Evolutionary conservation across 2,113 vertebrate species (phyloP).

Genomic region (Erinaceus europaeus): DNA sequence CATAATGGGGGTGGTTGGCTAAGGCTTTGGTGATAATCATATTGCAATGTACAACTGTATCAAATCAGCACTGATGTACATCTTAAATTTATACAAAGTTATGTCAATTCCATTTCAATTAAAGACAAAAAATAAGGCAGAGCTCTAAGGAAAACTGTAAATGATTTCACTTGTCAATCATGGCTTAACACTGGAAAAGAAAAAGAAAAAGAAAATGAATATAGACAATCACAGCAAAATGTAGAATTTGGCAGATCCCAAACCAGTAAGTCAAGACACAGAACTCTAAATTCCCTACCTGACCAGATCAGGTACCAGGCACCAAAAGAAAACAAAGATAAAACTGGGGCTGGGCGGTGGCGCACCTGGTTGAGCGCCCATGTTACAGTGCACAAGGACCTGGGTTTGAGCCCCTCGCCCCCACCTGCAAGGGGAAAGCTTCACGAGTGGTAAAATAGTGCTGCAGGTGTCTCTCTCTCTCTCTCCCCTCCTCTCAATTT

Average conservation of each 20-base stretch:
- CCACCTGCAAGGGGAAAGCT: no score
- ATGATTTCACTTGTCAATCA: neutral
- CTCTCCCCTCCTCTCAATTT: no score
- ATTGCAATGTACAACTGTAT: neutral
- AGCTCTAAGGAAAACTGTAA: neutral
- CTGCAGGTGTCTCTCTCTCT: no score
- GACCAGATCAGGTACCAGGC: neutral
- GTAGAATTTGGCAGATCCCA: neutral
- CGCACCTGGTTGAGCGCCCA: no score
- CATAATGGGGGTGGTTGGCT: neutral
- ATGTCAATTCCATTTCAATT: neutral
- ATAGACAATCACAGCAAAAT: neutral
- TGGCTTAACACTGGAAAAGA: neutral
- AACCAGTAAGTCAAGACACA: neutral
- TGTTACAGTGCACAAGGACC: no score
- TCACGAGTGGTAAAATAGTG: no score
- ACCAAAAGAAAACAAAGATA: no score
- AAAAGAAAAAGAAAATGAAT: slow-evolving; percentile 9
- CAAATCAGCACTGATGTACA: neutral
- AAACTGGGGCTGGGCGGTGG: no score
- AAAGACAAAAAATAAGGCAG: neutral
- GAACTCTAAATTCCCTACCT: neutral
- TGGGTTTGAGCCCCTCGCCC: no score
- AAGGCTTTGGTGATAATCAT: neutral
- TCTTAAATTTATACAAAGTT: neutral